Evolutionary conservation across 2,888 invertebrate species (phyloP), one percentile per base, ranked within the genome.

Genomic region (Elysia crispata): DNA sequence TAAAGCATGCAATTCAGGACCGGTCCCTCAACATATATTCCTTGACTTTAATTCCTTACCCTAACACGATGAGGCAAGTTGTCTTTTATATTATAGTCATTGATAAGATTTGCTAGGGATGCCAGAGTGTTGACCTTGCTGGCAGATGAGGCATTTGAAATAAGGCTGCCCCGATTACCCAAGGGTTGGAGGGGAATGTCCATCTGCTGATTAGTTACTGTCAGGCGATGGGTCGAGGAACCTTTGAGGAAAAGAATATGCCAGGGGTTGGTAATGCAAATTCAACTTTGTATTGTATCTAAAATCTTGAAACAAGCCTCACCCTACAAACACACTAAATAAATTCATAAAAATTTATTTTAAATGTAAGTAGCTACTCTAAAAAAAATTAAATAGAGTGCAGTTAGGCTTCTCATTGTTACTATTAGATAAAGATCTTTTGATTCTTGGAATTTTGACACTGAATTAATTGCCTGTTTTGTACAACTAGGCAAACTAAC

Each of bases 121-220:
- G 96, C 96, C 23, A 97, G 96, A 11, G 90, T 90, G 0, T 96
- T 95, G 0, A 97, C 97, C 91, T 98, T 98, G 77, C 96, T 96
- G 73, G 92, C 91, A 1, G 92, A 92, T 76, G 92, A 93, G 6
- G 92, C 90, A 60, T 96, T 95, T 0, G 96, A 96, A 1, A 95
- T 95, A 76, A 97, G 92, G 85, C 96, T 97, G 66, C 96, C 96
- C 33, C 97, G 94, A 82, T 96, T 96, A 25, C 93, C 93, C 91
- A 86, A 93, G 92, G 87, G 94, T 94, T 86, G 89, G 50, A 87
- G 84, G n/a, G 87, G 94, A 94, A 86, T 94, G 94, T 83, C 94
- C 94, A 81, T 77, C 11, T 86, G 84, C 73, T 84, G 86, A 80
- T 85, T 87, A 73, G 85, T 85, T 6, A 80, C 23, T 33, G 57